These are phyloP conservation scores for Cryptomyrus ogoouensis DNA, from an alignment of 2,113 vertebrate species.

Conservation along the genomic window DNA sequence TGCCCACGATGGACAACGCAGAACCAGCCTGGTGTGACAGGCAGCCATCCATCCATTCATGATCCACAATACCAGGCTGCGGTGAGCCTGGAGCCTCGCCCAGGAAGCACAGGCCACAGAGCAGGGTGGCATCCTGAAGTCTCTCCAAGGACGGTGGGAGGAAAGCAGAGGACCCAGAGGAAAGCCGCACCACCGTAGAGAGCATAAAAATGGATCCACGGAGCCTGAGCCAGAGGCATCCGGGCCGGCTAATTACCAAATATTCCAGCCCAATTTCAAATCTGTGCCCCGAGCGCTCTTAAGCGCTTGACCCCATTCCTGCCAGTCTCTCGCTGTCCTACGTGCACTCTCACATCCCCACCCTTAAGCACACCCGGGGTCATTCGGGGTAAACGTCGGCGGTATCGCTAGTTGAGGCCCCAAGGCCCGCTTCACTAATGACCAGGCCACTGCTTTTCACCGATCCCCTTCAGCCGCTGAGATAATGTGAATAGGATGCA, in stretches of 20 bases:
- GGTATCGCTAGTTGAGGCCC: not conserved
- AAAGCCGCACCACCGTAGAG: not conserved
- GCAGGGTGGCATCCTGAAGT: not conserved
- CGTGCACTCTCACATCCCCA: not conserved
- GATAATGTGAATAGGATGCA: not conserved
- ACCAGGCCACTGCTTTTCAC: not conserved
- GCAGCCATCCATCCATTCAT: not conserved
- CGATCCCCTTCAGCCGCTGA: not conserved
- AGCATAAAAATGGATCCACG: not conserved
- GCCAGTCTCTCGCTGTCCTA: not conserved
- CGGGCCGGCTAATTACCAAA: not conserved
- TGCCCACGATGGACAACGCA: not conserved
- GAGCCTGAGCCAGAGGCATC: not conserved
- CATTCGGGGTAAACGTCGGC: not conserved
- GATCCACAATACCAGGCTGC: not conserved
- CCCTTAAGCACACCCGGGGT: not conserved
- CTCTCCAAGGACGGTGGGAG: not conserved
- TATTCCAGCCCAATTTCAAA: not conserved
- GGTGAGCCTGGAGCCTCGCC: not conserved
- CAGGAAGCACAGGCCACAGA: not conserved
- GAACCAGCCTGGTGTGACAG: not conserved
- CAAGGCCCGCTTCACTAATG: not conserved
- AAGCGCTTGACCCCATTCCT: not conserved
- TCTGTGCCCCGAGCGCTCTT: not conserved
- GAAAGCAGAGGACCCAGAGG: not conserved